These are phyloP conservation scores for Mesoligia furuncula DNA, from an alignment of 2,888 invertebrate genomes.

Conservation along the genomic window DNA sequence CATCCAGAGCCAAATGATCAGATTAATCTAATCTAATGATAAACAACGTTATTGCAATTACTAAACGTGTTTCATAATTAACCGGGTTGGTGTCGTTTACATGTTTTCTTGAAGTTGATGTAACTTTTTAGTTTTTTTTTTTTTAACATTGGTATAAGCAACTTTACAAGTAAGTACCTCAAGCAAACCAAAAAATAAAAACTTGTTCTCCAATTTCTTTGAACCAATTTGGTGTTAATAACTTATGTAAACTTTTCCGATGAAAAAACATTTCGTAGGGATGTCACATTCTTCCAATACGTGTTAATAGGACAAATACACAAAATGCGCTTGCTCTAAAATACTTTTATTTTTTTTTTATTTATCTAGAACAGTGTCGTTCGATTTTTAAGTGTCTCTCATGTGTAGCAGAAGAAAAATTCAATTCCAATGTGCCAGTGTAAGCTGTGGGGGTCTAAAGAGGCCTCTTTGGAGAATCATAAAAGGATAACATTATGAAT, in stretches of 20 bases:
- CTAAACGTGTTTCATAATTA: conserved; percentile 61
- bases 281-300: conserved; percentile 32
- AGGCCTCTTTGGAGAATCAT: too few species aligned
- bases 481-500: too few species aligned
- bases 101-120: conserved; percentile 23
- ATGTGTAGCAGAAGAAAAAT: not conserved
- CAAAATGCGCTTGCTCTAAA: conserved; percentile 6
- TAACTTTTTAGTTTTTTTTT: not conserved
- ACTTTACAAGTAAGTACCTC: not conserved
- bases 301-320: conserved; percentile 28
- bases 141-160: not conserved
- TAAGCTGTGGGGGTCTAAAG: too few species aligned
- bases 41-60: conserved; percentile 64
- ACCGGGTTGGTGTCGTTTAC: conserved; percentile 31
- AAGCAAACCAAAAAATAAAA: not conserved
- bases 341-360: not conserved
- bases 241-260: not conserved
- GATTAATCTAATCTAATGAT: conserved; percentile 67
- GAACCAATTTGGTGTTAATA: conserved; percentile 8
- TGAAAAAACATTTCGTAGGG: not conserved
- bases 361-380: not conserved
- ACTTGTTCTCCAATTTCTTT: not conserved
- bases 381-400: conserved; percentile 12
- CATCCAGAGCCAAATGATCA: conserved; percentile 39
- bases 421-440: not conserved